phyloP scores from a whole-genome alignment of 1,140 invertebrate species.

The Lepidurus packardi region DNA sequence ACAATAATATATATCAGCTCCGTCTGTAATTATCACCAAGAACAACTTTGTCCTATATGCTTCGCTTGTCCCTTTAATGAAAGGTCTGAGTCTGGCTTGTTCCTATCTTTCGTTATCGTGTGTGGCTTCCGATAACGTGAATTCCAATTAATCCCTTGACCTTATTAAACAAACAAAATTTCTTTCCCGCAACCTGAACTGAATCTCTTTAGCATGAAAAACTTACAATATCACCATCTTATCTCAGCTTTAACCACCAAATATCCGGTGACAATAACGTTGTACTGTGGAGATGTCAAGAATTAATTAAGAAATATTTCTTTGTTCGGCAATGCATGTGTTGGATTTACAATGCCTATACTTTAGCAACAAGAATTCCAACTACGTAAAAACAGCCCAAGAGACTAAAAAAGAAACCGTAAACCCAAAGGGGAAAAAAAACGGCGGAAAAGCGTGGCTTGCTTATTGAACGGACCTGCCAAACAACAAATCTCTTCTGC shows the following conservation, averaged over 20 bases:
- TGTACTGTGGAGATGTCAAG: background rate
- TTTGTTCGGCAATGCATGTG: background rate
- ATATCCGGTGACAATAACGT: background rate
- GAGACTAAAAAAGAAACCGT: background rate
- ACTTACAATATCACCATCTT: no score
- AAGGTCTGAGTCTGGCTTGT: no score
- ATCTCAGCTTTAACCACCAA: background rate
- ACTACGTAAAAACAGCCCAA: background rate
- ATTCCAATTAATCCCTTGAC: background rate
- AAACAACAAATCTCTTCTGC: background rate
- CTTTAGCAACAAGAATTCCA: background rate
- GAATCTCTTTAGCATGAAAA: background rate
- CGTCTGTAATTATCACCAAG: no score
- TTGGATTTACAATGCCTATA: no score
- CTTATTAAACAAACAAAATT: background rate
- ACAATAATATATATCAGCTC: no score
- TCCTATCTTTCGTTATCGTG: background rate
- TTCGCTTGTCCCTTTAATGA: no score
- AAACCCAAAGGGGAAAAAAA: background rate
- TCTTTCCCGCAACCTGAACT: background rate
- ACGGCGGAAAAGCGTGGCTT: background rate
- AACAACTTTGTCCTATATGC: no score
- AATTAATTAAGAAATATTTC: conserved; percentile 3
- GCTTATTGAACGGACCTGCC: background rate
- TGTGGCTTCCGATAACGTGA: background rate